Base-by-base conservation (phyloP, 53 echinoderm and acorn worm genomes). In the Astropecten irregularis region DNA sequence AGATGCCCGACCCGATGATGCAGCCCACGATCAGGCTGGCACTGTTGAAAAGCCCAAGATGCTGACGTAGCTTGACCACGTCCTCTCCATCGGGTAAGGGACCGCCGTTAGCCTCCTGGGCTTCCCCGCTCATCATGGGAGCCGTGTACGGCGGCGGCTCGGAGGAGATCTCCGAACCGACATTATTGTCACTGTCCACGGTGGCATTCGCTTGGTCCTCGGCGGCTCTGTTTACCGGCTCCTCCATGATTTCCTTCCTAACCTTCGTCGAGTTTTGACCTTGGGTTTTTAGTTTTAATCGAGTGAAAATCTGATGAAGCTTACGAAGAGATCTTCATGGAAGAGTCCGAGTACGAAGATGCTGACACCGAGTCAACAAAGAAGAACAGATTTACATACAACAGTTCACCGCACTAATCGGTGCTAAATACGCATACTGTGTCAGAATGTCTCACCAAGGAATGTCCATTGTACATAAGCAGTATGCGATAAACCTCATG, bases 1-100 rank as follows among this genome's bases (percentile, higher is more conserved):
- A 95, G 58, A 95, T 95, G 11, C 95, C 95, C 3, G 95, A 95
- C 27, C 95, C 95, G 61, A 95, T 85, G 62, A 95, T 95, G 82
- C 93, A 95, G 57, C 95, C 95, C 10, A 95, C 89, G 52, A 95
- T 95, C 25, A 95, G 65, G 2, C 86, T 89, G 20, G 91, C 72
- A 23, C 91, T 85, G 82, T 91, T 95, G 42, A 91, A 91, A 5
- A 95, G 91, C 62, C 95, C 91, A 36, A 95, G 85, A 42, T 95
- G 87, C 10, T 79, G 76, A 50, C 91, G 71, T 40, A 95, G 58
- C 27, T 48, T 71, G 19, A 95, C 81, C 10, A 33, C 66, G 27
- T 6, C 42, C n/a, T 61, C 33, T 10, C 61, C 61, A 27, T 32
- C 32, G n/a, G 61, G 61, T 14, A 30, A 30, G 6, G 42, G 42